phyloP scores from a whole-genome alignment of 2,888 invertebrate species.

The Lepeophtheirus nordmannii region DNA sequence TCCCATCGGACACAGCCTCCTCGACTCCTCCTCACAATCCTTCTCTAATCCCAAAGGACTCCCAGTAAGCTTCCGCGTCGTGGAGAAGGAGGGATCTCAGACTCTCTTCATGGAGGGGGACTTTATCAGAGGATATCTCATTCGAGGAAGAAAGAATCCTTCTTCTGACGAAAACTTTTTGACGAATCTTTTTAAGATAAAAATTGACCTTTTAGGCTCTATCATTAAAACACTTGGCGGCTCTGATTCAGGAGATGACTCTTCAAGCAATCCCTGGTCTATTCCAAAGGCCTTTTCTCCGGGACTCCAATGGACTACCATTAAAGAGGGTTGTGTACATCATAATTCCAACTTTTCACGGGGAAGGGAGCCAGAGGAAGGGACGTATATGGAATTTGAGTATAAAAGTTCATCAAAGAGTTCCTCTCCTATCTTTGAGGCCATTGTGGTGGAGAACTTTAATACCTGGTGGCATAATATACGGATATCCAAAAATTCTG shows the following conservation, averaged over 20 bases:
- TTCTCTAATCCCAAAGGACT: not conserved
- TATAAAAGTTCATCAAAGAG: not conserved
- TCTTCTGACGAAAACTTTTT: not conserved
- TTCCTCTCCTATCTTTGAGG: not conserved
- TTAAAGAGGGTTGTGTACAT: not conserved
- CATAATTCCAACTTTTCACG: not conserved
- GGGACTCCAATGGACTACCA: not conserved
- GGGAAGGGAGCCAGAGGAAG: not conserved
- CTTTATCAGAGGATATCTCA: not conserved
- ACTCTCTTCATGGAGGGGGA: not conserved
- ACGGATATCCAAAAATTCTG: not conserved
- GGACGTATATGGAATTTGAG: not conserved
- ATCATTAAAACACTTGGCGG: not conserved
- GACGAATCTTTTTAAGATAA: not conserved
- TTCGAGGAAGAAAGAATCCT: not conserved
- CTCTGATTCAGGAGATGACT: not conserved
- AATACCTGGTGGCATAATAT: conserved; percentile 2
- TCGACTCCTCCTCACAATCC: not conserved
- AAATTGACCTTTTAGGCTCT: not conserved
- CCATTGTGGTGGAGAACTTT: conserved; percentile 2
- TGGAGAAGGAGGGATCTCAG: not conserved
- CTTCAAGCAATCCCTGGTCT: not conserved
- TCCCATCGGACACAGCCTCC: not conserved
- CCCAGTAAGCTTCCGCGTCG: not conserved
- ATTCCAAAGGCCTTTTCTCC: not conserved